A percentile compares a stretch with the other conserved stretches of the same genome.
Conservation (phyloP, 2,888 invertebrate species). For the Blastobasis adustella region DNA sequence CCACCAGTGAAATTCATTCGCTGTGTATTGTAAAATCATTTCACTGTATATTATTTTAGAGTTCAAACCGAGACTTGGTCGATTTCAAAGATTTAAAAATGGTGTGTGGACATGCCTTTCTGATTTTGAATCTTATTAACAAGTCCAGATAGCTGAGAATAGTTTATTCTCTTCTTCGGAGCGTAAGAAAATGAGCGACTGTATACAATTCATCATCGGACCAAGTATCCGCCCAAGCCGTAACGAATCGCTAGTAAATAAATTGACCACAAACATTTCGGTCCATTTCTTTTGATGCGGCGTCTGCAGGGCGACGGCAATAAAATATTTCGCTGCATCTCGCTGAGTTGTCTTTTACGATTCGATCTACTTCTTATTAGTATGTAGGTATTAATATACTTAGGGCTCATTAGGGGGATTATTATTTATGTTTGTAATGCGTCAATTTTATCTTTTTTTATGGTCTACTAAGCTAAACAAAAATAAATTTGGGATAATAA, state of each 20-base stretch:
- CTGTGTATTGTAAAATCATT: constrained; percentile 28
- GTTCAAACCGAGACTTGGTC: constrained; percentile 32
- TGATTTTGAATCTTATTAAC: constrained; percentile 22
- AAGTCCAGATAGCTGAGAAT: constrained; percentile 27
- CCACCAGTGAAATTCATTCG: constrained; percentile 26
- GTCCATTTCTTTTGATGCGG: constrained; percentile 53
- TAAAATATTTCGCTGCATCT: constrained; percentile 39
- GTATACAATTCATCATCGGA: constrained; percentile 65
- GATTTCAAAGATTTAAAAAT: constrained; percentile 11
- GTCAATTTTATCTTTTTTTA: too few species aligned
- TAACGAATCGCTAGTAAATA: constrained; percentile 71
- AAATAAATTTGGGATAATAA: too few species aligned
- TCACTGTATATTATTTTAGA: constrained; percentile 25
- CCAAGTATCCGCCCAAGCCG: constrained; percentile 69
- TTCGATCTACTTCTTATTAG: too few species aligned
- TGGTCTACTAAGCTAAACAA: too few species aligned
- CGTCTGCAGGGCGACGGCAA: constrained; percentile 35
- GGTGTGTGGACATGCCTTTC: constrained; percentile 5
- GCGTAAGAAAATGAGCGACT: constrained; percentile 53
- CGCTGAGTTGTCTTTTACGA: too few species aligned
- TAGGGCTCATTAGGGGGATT: too few species aligned
- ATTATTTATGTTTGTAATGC: too few species aligned
- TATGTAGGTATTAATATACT: too few species aligned
- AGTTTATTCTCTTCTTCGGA: constrained; percentile 12
- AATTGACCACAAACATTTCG: constrained; percentile 68